These are phyloP conservation scores for Poecilia velifera DNA, from an alignment of 2,797 vertebrate genomes.

Conservation along the genomic window DNA sequence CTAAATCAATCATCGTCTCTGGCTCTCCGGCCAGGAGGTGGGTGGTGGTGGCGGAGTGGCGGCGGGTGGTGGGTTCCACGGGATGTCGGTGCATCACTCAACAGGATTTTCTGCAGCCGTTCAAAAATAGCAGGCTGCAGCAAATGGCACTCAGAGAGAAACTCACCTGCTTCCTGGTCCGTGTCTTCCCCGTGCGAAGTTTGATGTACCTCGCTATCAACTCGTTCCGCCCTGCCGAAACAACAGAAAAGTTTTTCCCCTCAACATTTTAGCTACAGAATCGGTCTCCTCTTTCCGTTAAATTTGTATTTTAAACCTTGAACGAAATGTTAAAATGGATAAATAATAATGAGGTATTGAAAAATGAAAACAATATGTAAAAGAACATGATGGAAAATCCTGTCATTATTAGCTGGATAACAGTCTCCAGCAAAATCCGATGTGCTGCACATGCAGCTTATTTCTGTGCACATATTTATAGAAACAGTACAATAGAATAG, in stretches of 20 bases:
- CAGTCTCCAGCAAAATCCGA: conserved; percentile 10
- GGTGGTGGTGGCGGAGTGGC: no score
- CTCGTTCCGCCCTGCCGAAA: conserved; percentile 85
- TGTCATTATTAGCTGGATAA: conserved; percentile 12
- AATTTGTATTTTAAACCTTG: not conserved
- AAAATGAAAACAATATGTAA: not conserved
- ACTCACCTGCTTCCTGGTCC: conserved; percentile 90
- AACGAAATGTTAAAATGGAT: not conserved
- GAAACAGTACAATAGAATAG: conserved; percentile 14
- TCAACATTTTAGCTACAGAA: not conserved
- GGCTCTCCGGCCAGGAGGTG: conserved; percentile 15
- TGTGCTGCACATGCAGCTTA: conserved; percentile 13
- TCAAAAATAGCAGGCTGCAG: conserved; percentile 63
- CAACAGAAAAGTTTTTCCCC: conserved; percentile 6
- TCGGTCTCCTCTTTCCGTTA: not conserved
- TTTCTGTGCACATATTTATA: conserved; percentile 26
- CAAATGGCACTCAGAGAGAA: conserved; percentile 30
- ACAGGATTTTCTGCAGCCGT: conserved; percentile 46
- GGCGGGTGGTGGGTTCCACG: not conserved
- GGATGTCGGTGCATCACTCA: conserved; percentile 64
- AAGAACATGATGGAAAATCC: not conserved
- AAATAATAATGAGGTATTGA: not conserved
- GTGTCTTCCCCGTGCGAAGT: conserved; percentile 89
- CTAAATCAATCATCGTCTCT: conserved; percentile 76
- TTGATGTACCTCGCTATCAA: conserved; percentile 91